These are phyloP conservation scores for Tiliacea citrago DNA, from an alignment of 2,888 invertebrate species.

Conservation along the genomic window DNA sequence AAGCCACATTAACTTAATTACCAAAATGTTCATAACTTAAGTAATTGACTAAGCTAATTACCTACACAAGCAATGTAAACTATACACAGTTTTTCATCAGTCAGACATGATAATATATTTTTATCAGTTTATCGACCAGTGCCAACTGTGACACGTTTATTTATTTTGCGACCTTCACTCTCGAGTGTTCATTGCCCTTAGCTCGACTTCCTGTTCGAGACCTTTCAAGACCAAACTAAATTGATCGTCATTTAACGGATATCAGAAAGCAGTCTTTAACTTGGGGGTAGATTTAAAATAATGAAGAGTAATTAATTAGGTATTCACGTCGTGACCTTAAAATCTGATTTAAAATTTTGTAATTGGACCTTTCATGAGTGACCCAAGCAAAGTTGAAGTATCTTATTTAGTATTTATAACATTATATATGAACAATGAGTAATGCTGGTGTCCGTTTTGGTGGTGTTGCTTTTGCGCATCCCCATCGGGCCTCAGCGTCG, in stretches of 20 bases:
- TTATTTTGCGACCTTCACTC: slow-evolving; percentile 80
- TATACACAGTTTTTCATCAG: slow-evolving; percentile 26
- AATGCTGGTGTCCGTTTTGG: slow-evolving; percentile 65
- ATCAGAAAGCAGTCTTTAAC: slow-evolving; percentile 61
- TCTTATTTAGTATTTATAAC: slow-evolving; percentile 47
- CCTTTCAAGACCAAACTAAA: slow-evolving; percentile 73
- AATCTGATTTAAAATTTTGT: slow-evolving; percentile 20
- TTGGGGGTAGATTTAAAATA: slow-evolving; percentile 41
- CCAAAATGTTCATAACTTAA: neutral
- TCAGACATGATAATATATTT: slow-evolving; percentile 40
- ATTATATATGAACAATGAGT: slow-evolving; percentile 66
- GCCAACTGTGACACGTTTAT: slow-evolving; percentile 61
- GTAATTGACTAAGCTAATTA: slow-evolving; percentile 26
- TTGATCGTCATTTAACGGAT: slow-evolving; percentile 70
- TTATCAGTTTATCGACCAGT: slow-evolving; percentile 53
- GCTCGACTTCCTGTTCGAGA: slow-evolving; percentile 77
- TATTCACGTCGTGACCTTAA: slow-evolving; percentile 17
- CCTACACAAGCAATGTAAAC: slow-evolving; percentile 2
- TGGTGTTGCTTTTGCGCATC: slow-evolving; percentile 75
- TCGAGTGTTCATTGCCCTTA: slow-evolving; percentile 83
- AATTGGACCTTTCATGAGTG: slow-evolving; percentile 10
- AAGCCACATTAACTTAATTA: neutral
- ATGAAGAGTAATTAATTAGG: neutral
- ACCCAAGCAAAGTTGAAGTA: slow-evolving; percentile 21
- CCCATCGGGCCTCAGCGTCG: slow-evolving; percentile 87